Evolutionary conservation across 2,888 invertebrate species (phyloP), one percentile per base, ranked within the genome.

Genomic region (Xestoiulus laeticollis): DNA sequence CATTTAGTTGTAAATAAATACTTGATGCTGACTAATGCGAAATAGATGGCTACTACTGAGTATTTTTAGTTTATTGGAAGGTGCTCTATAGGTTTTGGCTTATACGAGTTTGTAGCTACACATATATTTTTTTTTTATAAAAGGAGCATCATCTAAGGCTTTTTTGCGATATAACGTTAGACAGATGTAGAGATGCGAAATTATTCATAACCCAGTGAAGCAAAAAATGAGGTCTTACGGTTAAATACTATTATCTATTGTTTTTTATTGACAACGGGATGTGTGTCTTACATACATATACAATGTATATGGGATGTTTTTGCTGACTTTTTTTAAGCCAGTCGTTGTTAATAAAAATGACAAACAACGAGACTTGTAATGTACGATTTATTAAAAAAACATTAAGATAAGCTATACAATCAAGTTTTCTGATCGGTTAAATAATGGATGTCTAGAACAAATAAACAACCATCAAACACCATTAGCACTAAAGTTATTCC

Each of bases 1-100:
- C 59, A 68, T 68, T 26, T 68, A 68, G 26, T n/a, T 68, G 68
- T 68, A 68, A 68, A 68, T 68, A 38, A 26, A 68, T 6, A 68
- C 8, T 4, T 26, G 8, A 26, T 5, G 26, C 68, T 26, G 26
- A 68, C 19, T 22, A 26, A 26, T 26, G 26, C 8, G 68, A 26
- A 0, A 68, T 68, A 59, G 48, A 59, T 22, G 12, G 16, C 12
- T 48, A 16, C 16, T 48, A 48, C 12, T 48, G 14, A 48, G 16
- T 48, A 16, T 48, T 12, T 48, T n/a, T n/a, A n/a, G n/a, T n/a
- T n/a, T n/a, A n/a, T n/a, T 48, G 48, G 48, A 8, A 1, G 12
- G 16, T 48, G 48, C 12, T 48, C 48, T 48, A 12, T 48, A 48
- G 12, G 48, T 48, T 48, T 48, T 12, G 4, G 48, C 48, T 16